Evolutionary conservation across 2,888 invertebrate species (phyloP).

Genomic region (Perithous albicinctus): DNA sequence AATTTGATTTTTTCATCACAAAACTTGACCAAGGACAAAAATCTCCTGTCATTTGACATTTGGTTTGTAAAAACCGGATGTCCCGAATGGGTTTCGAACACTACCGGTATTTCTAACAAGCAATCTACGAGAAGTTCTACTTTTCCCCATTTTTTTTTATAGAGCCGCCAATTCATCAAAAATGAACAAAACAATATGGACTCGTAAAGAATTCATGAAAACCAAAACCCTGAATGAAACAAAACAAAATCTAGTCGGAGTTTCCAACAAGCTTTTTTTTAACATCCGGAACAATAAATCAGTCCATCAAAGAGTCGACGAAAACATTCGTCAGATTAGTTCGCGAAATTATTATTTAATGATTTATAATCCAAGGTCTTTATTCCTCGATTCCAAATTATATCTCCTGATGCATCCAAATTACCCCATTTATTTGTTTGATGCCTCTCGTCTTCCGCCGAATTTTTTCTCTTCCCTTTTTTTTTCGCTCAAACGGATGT

Average conservation of each 20-base stretch:
- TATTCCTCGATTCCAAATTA: constrained; percentile 35
- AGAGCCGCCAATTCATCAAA: too few species aligned
- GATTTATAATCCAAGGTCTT: background rate
- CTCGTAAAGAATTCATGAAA: too few species aligned
- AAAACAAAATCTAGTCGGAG: too few species aligned
- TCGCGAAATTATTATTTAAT: background rate
- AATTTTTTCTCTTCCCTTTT: background rate
- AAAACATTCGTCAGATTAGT: background rate
- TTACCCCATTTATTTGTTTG: constrained; percentile 52
- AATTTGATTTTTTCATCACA: background rate
- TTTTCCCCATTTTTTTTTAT: too few species aligned
- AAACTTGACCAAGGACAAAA: background rate
- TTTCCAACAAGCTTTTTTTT: background rate
- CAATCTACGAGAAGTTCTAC: too few species aligned
- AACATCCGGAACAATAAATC: background rate
- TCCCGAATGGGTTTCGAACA: too few species aligned
- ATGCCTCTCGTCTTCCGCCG: constrained; percentile 1
- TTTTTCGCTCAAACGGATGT: constrained; percentile 50
- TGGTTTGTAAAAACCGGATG: background rate
- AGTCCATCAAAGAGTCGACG: background rate
- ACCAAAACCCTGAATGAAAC: too few species aligned
- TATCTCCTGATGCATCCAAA: constrained; percentile 52
- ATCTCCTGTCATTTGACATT: background rate
- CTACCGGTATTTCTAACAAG: too few species aligned
- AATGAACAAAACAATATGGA: too few species aligned